Base-by-base conservation (phyloP, 2,888 invertebrate genomes). In the Clitarchus hookeri region DNA sequence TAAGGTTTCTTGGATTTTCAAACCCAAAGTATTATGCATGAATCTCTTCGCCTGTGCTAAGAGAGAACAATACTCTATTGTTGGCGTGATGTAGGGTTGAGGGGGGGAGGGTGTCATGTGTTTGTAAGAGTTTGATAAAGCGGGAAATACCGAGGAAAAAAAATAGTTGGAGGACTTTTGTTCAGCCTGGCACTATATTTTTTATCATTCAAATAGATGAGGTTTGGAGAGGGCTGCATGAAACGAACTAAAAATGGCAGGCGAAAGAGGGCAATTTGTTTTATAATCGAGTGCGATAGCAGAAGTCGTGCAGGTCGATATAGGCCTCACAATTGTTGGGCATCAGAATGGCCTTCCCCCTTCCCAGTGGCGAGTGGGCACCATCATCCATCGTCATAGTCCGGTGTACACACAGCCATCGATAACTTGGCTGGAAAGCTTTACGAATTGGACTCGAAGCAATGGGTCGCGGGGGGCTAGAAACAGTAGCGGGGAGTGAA, bases 361-460 rank as follows among this genome's bases (percentile, higher is more conserved):
- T 23, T 23, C 19, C 65, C 65, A 23, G 12, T 23, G n/a, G 48
- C 48, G 6, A 8, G 4, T 1, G 23, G 65, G 13, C n/a, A 16
- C 65, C 0, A 65, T 65, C 65, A 65, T 65, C 65, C 65, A 65
- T 65, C 65, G 65, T n/a, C 65, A 65, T 65, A 65, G 65, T n/a
- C 65, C 65, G 23, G 65, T n/a, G 65, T 65, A n/a, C 65, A 65
- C 65, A 65, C 65, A 23, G 48, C 48, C 65, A 65, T 65, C 65
- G 65, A 65, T 65, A 65, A 65, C 65, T 65, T 19, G 13, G 65
- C 65, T 19, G 65, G 65, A 65, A 65, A 65, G 65, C 65, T 65
- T 65, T 65, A n/a, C 65, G 65, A 65, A 65, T 65, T 65, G 65
- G 65, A 65, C 65, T 65, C n/a, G 65, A 65, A 65, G 19, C 65